Evolutionary conservation across 2,888 invertebrate genomes (phyloP), one percentile per base, ranked within the genome.

Genomic region (Drosophila borborema): DNA sequence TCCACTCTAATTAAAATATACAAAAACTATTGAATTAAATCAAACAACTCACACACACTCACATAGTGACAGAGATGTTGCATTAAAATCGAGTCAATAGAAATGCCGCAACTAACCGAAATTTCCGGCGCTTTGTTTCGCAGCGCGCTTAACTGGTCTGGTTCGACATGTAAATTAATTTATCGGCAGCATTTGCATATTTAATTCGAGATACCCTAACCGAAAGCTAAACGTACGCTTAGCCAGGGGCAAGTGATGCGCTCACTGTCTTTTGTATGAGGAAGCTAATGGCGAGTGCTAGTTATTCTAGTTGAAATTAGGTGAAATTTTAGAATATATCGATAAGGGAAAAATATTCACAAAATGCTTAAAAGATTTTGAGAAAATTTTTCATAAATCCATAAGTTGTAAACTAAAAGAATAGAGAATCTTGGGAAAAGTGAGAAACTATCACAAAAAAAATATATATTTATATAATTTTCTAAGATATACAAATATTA

Each of bases 1-100:
- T 87, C 79, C 81, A 85, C 79, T 85, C 82, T 80, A 82, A 88
- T 90, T 90, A 86, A 83, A 90, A 90, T 75, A 81, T 80, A 86
- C 82, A 74, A 80, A 72, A 71, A 63, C 74, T 69, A 76, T 81
- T 71, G 62, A 77, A 68, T 79, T 81, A 65, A 79, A 69, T 77
- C 66, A 83, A 31, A 74, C 62, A 18, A 36, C 28, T 16, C 28
- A 41, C 1, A 12, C 4, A 36, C 34, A 77, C 73, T 75, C 72
- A 36, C 16, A 49, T 6, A 51, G 2, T 14, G 12, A 8, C 7
- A 23, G 12, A 28, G 46, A 82, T 64, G 74, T 86, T 55, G 66
- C 87, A 79, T 78, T 72, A 70, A 80, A 81, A 69, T 72, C 59
- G 53, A 60, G 46, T 54, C 69, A 61, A 59, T 60, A 46, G 62